Percentiles rank a stretch among this genome's conserved stretches.
phyloP scores from a whole-genome alignment of 2,888 invertebrate species.

The Marasmarcha lunaedactyla region DNA sequence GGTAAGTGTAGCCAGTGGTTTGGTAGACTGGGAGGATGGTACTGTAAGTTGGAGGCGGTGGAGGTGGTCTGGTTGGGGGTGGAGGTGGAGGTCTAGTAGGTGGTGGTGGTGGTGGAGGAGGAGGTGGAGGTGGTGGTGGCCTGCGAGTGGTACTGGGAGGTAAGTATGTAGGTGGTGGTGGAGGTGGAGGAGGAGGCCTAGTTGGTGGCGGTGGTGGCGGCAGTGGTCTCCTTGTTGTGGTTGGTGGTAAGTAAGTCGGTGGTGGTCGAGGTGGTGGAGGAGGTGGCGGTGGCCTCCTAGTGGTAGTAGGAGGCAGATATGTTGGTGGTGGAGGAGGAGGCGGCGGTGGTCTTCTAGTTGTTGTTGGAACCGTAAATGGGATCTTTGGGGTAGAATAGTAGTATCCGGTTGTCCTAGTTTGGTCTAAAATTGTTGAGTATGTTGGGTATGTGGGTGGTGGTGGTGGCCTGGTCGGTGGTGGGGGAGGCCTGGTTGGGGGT shows the following conservation, averaged over 20 bases:
- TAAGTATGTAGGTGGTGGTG: slow-evolving; percentile 14
- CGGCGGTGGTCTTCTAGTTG: slow-evolving; percentile 16
- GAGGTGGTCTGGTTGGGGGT: slow-evolving; percentile 15
- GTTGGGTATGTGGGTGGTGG: slow-evolving; percentile 5
- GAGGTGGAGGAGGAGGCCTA: slow-evolving; percentile 14
- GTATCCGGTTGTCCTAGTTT: slow-evolving; percentile 21
- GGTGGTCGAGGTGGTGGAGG: slow-evolving; percentile 10
- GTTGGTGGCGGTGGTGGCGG: slow-evolving; percentile 12
- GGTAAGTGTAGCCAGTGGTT: slow-evolving; percentile 21
- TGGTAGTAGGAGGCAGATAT: slow-evolving; percentile 7
- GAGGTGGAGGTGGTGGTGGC: slow-evolving; percentile 10
- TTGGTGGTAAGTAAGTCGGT: slow-evolving; percentile 8
- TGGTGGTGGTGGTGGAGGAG: slow-evolving; percentile 13
- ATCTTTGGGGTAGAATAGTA: slow-evolving; percentile 26
- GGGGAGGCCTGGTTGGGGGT: slow-evolving; percentile 15
- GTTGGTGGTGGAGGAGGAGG: slow-evolving; percentile 18
- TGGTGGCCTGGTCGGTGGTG: slow-evolving; percentile 10
- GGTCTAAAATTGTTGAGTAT: slow-evolving; percentile 4
- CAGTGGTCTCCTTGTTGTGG: slow-evolving; percentile 13
- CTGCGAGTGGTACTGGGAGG: slow-evolving; percentile 6
- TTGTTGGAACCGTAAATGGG: slow-evolving; percentile 20
- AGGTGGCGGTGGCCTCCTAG: slow-evolving; percentile 15
- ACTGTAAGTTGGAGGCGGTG: slow-evolving; percentile 8
- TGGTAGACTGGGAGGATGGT: slow-evolving; percentile 16
- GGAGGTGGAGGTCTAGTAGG: slow-evolving; percentile 14